These are phyloP conservation scores for Hemiscyllium ocellatum DNA, from an alignment of 2,113 vertebrate species.

Conservation along the genomic window DNA sequence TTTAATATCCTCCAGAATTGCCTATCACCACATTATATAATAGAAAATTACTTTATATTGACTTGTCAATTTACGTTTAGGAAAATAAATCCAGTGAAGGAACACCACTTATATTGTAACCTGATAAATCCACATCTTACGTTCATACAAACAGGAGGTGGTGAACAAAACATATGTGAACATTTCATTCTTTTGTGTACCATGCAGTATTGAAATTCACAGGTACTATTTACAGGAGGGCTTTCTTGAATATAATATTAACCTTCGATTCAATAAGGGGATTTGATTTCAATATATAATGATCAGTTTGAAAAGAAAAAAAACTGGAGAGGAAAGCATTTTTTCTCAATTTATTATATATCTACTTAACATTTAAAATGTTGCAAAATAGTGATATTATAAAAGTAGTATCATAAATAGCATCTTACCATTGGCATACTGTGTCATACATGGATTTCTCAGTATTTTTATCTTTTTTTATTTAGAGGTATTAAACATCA, in stretches of 20 bases:
- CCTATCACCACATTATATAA: not conserved
- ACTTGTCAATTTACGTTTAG: not conserved
- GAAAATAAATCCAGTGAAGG: not conserved
- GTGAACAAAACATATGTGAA: not conserved
- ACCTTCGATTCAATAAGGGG: not conserved
- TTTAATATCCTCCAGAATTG: not conserved
- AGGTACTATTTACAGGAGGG: not conserved
- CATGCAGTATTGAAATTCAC: not conserved
- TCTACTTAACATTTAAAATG: not conserved
- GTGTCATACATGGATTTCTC: not conserved
- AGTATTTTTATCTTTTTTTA: not conserved
- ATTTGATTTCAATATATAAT: not conserved
- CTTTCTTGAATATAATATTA: not conserved
- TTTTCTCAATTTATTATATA: not conserved
- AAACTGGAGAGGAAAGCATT: constrained; percentile 7
- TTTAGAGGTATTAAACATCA: not conserved
- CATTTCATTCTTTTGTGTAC: not conserved
- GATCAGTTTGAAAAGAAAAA: not conserved
- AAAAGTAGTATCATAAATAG: not conserved
- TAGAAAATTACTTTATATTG: not conserved
- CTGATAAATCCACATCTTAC: not conserved
- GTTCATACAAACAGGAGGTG: not conserved
- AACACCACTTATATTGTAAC: not conserved
- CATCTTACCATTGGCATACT: not conserved
- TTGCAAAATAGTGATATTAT: not conserved